These are phyloP conservation scores for Pherbina coryleti DNA, from an alignment of 2,888 invertebrate genomes.

Conservation along the genomic window DNA sequence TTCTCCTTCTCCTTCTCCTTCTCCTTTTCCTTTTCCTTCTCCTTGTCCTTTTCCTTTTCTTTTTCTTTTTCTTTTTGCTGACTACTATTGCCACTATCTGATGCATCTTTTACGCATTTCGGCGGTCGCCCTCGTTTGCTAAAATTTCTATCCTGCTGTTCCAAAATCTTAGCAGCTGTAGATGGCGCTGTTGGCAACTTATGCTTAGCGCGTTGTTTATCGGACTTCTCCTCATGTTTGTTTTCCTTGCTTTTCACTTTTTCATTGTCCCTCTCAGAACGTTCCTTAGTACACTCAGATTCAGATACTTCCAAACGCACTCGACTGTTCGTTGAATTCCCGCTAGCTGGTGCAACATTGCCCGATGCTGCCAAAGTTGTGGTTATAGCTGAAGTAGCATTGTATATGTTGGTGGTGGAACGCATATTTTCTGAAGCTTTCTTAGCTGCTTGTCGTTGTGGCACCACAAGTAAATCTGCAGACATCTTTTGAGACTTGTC, in stretches of 20 bases:
- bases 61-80: slow-evolving; percentile 9
- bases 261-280: slow-evolving; percentile 54
- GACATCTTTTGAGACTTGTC: slow-evolving; percentile 69
- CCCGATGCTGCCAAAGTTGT: not conserved
- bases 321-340: slow-evolving; percentile 22
- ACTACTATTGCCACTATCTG: slow-evolving; percentile 39
- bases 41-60: no score
- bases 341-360: slow-evolving; percentile 1
- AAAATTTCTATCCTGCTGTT: slow-evolving; percentile 50
- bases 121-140: slow-evolving; percentile 68
- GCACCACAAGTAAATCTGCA: slow-evolving; percentile 85
- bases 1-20: no score
- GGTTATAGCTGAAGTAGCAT: slow-evolving; percentile 43
- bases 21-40: slow-evolving; percentile 12
- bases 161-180: slow-evolving; percentile 1
- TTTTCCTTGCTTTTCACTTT: slow-evolving; percentile 54
- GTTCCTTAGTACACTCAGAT: slow-evolving; percentile 40
- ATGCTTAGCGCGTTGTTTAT: slow-evolving; percentile 40
- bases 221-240: slow-evolving; percentile 31
- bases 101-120: slow-evolving; percentile 59
- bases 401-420: slow-evolving; percentile 74
- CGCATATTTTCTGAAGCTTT: slow-evolving; percentile 91
- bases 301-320: slow-evolving; percentile 41
- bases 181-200: slow-evolving; percentile 35
- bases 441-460: slow-evolving; percentile 90